Evolutionary conservation across 2,113 vertebrate genomes (phyloP).

Genomic region (Calyptomena viridis): DNA sequence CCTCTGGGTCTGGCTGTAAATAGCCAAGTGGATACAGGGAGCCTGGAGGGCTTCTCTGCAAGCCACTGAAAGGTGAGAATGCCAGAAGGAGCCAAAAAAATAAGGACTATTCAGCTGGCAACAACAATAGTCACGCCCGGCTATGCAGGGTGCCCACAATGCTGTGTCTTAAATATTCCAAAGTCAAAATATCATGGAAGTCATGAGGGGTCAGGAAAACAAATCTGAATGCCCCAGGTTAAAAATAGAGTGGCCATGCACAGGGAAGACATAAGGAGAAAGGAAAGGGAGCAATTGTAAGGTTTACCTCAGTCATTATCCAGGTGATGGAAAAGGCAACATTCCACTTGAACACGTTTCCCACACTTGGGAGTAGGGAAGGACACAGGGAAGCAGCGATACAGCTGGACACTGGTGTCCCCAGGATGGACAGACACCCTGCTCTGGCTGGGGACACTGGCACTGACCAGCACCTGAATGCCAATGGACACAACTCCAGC

Average conservation of each 20-base stretch:
- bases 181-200: neutral
- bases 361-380: fast-evolving
- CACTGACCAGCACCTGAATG: neutral
- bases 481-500: neutral
- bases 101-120: conserved; percentile 18
- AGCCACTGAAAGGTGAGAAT: conserved; percentile 45
- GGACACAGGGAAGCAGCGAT: fast-evolving
- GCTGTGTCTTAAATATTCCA: neutral
- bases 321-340: neutral
- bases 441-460: neutral
- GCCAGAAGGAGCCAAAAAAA: neutral
- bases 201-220: neutral
- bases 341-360: neutral
- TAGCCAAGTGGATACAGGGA: neutral
- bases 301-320: neutral
- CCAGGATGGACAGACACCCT: neutral
- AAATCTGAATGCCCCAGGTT: neutral
- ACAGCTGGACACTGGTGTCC: fast-evolving
- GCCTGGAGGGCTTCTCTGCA: neutral
- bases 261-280: neutral
- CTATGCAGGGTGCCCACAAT: neutral
- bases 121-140: conserved; percentile 50
- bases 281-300: neutral
- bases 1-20: neutral
- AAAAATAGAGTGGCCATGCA: neutral